Evolutionary conservation across 2,113 vertebrate species (phyloP).

Genomic region (Pterophyllum scalare): DNA sequence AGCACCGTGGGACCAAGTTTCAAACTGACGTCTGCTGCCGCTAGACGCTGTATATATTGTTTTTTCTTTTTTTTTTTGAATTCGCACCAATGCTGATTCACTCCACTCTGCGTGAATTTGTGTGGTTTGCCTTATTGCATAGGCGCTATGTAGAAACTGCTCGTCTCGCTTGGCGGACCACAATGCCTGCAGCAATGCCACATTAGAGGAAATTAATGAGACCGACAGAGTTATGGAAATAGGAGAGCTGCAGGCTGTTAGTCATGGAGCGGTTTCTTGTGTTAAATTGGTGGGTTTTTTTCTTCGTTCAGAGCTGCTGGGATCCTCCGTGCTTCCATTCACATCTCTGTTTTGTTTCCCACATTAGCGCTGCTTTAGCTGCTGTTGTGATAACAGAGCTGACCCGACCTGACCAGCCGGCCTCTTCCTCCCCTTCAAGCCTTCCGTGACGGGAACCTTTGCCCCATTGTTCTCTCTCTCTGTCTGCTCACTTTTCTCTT

Average conservation of each 20-base stretch:
- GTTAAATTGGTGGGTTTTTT: neutral
- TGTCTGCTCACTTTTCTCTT: slow-evolving; percentile 6
- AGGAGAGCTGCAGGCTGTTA: neutral
- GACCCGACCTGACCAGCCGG: slow-evolving; percentile 46
- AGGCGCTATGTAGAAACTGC: neutral
- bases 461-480: slow-evolving; percentile 55
- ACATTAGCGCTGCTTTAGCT: slow-evolving; percentile 52
- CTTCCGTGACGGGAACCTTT: slow-evolving; percentile 58
- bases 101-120: neutral
- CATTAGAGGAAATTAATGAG: no score
- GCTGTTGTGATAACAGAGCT: slow-evolving; percentile 64
- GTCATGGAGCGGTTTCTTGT: neutral
- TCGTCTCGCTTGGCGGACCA: no score
- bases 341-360: slow-evolving; percentile 49
- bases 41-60: no score
- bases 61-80: neutral
- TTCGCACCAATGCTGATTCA: fast-evolving
- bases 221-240: neutral
- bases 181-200: no score
- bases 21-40: neutral
- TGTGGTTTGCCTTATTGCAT: neutral
- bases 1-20: neutral
- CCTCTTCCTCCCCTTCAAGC: slow-evolving; percentile 56
- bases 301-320: neutral
- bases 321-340: neutral